Base-by-base conservation (phyloP, 2,113 vertebrate genomes). In the Dicaeum eximium region DNA sequence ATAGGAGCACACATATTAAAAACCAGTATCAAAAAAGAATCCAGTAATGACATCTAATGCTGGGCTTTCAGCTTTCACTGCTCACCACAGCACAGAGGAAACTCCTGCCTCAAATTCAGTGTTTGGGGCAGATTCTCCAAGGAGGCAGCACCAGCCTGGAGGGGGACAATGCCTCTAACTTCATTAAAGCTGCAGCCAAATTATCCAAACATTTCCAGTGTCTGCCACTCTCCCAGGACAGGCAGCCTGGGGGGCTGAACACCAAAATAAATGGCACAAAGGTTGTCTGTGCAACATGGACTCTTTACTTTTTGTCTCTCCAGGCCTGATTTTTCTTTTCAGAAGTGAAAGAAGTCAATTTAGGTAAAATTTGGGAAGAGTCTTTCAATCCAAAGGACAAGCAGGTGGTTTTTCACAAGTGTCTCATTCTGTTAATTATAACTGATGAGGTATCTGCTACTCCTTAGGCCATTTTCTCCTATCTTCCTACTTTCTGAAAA, bases 1-100 rank as follows among this genome's bases (percentile, higher is more conserved):
- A 91, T 85, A 96, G 95, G 24, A 93, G 57, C 71, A 88, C 62
- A 88, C 67, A 70, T 80, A 92, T 91, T 91, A 96, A 92, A 95
- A 92, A 82, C 33, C 47, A 95, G 61, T 82, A 91, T 91, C 78
- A 94, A 93, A 94, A 95, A 88, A 37, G 42, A 83, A 85, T 24
- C 62, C 45, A 56, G 81, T 69, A 88, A 91, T 82, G 87, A 83
- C 71, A 80, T 69, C 38, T 73, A 54, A 75, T 28, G 30, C 8
- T 19, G 25, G 13, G 3, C 5, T 58, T 75, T 40, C 33, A 92
- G 85, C 35, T 77, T 58, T 35, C 75, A 71, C 54, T 80, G 66
- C 56, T 93, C 73, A 27, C 11, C 22, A 33, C 37, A 66, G 58
- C 30, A 77, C 10, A 45, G 0, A 12, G 18, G 37, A 38, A 48